Base-by-base conservation (phyloP, 2,797 vertebrate genomes). In the Pseudopleuronectes americanus region DNA sequence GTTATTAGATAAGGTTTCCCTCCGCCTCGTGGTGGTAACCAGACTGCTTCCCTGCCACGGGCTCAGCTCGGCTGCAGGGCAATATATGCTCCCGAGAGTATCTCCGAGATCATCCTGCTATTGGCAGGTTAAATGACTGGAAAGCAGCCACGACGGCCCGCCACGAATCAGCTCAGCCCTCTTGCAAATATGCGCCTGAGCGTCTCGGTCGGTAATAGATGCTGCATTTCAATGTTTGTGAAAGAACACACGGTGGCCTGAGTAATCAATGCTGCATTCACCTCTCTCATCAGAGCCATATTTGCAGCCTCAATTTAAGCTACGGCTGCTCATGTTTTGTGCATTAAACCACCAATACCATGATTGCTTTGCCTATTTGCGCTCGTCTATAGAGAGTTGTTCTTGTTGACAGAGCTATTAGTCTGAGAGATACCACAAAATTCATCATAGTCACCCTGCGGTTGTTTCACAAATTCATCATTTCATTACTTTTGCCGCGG, bases 371-470 rank as follows among this genome's bases (percentile, higher is more conserved):
- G 68, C 79, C 87, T 72, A 80, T 92, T 87, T 88, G 89, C 2
- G 54, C 82, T 77, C 67, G 57, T 91, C 89, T 79, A 61, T 64
- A 66, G 89, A 85, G 82, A 90, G 81, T 83, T 89, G 87, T 87
- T 89, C 78, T 76, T 74, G 86, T 91, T 88, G 91, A 92, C 91
- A 90, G 88, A 84, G 83, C 87, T 84, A 92, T 91, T 92, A 90
- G 87, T 92, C 90, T 81, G 74, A 68, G 82, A 90, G 87, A 91
- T 90, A 84, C 88, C 90, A 84, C 86, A 76, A 73, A 89, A 93
- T 93, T 91, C 84, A 92, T 93, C 89, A 91, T 83, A 88, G 90
- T 92, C 88, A 89, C 84, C 87, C 86, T 86, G 90, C 76, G 86
- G 89, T 90, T 84, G 79, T 81, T 89, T 87, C 79, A 77, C 86